Evolutionary conservation across 2,888 invertebrate species (phyloP), one percentile per base, ranked within the genome.

Genomic region (Gastracanthus pulcherrimus): DNA sequence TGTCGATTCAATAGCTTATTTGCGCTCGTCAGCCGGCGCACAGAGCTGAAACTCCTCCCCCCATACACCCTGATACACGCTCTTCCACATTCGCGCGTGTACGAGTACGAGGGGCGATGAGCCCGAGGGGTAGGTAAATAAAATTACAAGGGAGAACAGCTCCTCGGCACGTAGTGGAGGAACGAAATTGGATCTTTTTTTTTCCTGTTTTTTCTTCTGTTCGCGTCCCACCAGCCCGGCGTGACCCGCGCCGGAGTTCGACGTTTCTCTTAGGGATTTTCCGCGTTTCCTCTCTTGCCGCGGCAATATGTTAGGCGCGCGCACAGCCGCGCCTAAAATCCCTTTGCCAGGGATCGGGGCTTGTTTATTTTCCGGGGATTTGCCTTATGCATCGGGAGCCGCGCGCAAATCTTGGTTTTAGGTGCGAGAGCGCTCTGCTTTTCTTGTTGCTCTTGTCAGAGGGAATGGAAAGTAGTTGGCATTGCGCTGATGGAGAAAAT

Each of bases 211-310:
- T 19, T 51, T 31, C 23, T 58, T 76, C 51, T 55, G 34, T 34
- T 67, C 23, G 26, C 5, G 34, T 6, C 45, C 4, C 23, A 26
- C 13, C 7, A 23, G 19, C 38, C 29, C 71, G 38, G 51, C 31
- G 11, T 38, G n/a, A 4, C 34, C 23, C 29, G 16, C 16, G 26
- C 19, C 34, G 62, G 41, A 72, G 69, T 80, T 76, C 76, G 79
- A 80, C 76, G 76, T 82, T 76, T 79, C 82, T 82, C 76, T 82
- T 76, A 82, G 76, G 67, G 76, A 82, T 82, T 82, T 82, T 76
- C 41, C 67, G 45, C 41, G 6, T 29, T 19, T 34, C 58, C 72
- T 74, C 55, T 69, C 55, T 64, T 41, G 11, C 51, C 58, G 19
- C 7, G 26, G 45, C 41, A 67, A 78, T 78, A 74, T 55, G 77